Conservation (phyloP, 2,797 vertebrate species). For the Threskiornis aethiopicus region DNA sequence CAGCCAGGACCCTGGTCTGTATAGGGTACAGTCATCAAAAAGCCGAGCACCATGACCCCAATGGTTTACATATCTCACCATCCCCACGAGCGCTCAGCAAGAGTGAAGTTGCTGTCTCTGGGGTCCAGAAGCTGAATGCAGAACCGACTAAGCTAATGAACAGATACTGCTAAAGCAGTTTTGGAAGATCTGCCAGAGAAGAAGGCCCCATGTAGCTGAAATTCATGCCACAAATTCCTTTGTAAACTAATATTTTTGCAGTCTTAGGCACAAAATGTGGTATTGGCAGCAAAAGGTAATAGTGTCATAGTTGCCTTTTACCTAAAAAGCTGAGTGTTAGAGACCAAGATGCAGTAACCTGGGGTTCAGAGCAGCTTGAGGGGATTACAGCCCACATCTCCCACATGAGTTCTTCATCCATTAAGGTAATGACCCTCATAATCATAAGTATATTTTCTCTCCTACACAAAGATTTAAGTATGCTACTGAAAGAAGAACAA, state of each 20-base stretch:
- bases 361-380: not conserved
- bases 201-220: not conserved
- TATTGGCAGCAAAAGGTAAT: not conserved
- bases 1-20: not conserved
- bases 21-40: not conserved
- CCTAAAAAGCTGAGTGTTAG: not conserved
- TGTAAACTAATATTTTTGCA: not conserved
- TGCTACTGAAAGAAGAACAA: not conserved
- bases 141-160: not conserved
- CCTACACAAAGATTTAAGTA: not conserved
- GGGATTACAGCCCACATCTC: not conserved
- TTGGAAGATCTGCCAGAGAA: not conserved
- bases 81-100: not conserved
- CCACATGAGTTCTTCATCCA: not conserved
- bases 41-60: not conserved
- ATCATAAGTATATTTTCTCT: slow-evolving; percentile 20
- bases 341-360: fast-evolving
- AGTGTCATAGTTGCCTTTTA: not conserved
- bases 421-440: not conserved
- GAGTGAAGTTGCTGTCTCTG: not conserved
- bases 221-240: not conserved
- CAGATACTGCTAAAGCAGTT: not conserved
- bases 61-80: not conserved
- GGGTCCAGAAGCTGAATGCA: not conserved
- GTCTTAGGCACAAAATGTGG: not conserved